Evolutionary conservation across 2,797 vertebrate genomes (phyloP).

Genomic region (Myotis vivesi): DNA sequence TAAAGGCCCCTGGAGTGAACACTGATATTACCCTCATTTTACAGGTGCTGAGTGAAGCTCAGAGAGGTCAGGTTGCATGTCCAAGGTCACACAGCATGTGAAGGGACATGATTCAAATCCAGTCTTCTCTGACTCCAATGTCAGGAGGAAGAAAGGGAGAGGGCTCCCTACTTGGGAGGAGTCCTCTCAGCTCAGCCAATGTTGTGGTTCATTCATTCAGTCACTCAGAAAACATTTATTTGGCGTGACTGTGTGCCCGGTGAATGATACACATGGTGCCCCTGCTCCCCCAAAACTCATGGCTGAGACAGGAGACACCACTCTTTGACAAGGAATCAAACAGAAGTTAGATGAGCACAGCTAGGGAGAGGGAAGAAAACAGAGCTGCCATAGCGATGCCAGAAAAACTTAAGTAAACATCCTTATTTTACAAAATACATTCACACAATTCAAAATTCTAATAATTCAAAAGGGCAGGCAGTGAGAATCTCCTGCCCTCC

Average conservation of each 20-base stretch:
- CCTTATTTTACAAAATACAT: background rate
- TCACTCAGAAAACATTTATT: background rate
- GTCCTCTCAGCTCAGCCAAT: background rate
- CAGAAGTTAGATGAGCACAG: background rate
- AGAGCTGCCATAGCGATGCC: background rate
- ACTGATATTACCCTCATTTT: background rate
- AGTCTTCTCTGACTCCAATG: background rate
- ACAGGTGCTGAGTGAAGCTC: background rate
- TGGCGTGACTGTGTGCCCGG: background rate
- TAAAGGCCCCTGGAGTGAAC: background rate
- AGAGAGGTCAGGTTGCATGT: background rate
- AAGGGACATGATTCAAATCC: background rate
- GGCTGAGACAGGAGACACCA: accelerated
- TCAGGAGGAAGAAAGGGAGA: background rate
- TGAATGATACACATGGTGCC: background rate
- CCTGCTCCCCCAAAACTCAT: background rate
- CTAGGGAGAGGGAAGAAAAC: background rate
- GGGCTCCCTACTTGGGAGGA: background rate
- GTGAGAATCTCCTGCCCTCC: background rate
- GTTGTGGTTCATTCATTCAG: background rate
- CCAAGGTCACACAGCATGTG: background rate
- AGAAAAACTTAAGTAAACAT: background rate
- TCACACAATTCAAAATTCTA: background rate
- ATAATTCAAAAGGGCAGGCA: background rate
- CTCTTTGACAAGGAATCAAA: background rate